Evolutionary conservation across 1,140 invertebrate species (phyloP).

Genomic region (Vanessa tameamea): DNA sequence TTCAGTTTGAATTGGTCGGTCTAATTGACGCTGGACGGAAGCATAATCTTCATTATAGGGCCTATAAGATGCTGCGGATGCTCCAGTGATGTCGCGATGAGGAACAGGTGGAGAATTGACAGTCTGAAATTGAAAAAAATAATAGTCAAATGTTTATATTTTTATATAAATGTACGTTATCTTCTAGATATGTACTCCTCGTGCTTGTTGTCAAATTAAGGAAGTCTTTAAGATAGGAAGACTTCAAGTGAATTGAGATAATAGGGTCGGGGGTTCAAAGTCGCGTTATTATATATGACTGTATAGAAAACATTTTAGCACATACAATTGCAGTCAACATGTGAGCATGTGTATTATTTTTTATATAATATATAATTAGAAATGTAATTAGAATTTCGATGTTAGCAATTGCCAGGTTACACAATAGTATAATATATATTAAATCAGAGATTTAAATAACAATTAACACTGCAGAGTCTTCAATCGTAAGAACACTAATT

Average conservation of each 20-base stretch:
- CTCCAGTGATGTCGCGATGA: conserved; percentile 62
- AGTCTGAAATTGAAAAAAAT: conserved; percentile 61
- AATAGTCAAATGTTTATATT: not conserved
- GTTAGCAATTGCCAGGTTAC: too few relatives aligned
- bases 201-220: conserved; percentile 45
- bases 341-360: too few relatives aligned
- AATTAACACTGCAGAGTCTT: too few relatives aligned
- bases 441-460: not conserved
- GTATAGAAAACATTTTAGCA: conserved; percentile 3
- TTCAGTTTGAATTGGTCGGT: conserved; percentile 58
- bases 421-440: too few relatives aligned
- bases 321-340: not conserved
- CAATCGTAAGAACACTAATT: too few relatives aligned
- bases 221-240: conserved; percentile 28
- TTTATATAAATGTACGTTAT: conserved; percentile 29
- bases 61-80: conserved; percentile 56
- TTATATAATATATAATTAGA: too few relatives aligned
- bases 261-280: conserved; percentile 45
- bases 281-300: conserved; percentile 2
- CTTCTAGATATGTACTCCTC: conserved; percentile 30
- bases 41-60: conserved; percentile 69
- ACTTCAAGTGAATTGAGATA: conserved; percentile 36
- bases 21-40: conserved; percentile 58
- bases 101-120: conserved; percentile 74
- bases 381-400: too few relatives aligned